phyloP scores from a whole-genome alignment of 2,113 vertebrate species.

The Centropus unirufus region DNA sequence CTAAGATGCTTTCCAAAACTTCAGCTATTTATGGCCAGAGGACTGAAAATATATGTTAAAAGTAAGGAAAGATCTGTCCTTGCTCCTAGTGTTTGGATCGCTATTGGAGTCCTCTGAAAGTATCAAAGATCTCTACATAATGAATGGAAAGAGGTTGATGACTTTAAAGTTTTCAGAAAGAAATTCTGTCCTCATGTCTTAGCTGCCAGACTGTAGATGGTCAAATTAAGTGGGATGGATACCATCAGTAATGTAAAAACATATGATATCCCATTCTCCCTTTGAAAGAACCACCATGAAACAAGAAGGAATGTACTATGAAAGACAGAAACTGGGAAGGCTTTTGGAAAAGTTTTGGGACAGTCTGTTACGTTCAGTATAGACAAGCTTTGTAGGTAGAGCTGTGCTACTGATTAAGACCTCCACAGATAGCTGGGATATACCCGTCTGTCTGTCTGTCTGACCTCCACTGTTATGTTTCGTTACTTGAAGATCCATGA shows the following conservation, averaged over 20 bases:
- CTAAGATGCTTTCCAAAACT: not conserved
- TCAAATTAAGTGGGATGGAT: not conserved
- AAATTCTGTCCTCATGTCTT: not conserved
- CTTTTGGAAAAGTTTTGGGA: not conserved
- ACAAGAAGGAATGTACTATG: not conserved
- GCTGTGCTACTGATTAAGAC: not conserved
- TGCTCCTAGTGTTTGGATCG: not conserved
- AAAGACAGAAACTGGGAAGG: not conserved
- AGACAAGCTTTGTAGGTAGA: not conserved
- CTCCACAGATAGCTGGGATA: not conserved
- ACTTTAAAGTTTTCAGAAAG: not conserved
- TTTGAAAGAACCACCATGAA: not conserved
- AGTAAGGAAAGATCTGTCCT: not conserved
- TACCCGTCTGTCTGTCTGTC: not conserved
- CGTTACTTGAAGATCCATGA: not conserved
- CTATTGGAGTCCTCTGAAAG: not conserved
- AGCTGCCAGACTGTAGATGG: not conserved
- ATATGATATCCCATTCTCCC: not conserved
- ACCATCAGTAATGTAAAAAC: not conserved
- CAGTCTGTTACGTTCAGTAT: not conserved
- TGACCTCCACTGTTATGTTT: not conserved
- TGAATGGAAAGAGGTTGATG: not conserved
- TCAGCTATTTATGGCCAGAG: not conserved
- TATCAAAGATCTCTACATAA: not conserved
- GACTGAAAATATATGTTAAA: not conserved